Evolutionary conservation across 2,797 vertebrate genomes (phyloP).

Genomic region (Florisuga fusca): DNA sequence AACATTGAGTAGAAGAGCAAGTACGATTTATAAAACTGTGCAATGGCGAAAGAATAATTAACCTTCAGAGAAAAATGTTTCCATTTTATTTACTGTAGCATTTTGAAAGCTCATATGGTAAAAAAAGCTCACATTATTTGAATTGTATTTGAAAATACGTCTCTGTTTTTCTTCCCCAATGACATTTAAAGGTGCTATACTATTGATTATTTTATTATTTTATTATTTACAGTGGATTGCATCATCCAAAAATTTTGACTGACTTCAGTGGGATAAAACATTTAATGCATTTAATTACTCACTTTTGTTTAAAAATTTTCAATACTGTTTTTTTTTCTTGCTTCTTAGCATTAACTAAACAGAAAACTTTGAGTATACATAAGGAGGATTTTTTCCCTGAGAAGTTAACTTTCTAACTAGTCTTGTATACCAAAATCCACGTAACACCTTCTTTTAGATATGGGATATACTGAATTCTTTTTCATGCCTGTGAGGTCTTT

Average conservation of each 20-base stretch:
- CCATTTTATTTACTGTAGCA: conserved; percentile 62
- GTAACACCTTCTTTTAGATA: neutral
- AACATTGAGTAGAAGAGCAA: conserved; percentile 45
- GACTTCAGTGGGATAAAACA: neutral
- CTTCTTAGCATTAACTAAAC: neutral
- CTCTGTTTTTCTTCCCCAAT: neutral
- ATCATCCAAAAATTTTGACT: neutral
- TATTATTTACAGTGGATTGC: too few relatives aligned
- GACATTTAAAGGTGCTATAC: neutral
- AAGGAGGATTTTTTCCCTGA: neutral
- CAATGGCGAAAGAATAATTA: conserved; percentile 18
- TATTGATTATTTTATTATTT: too few relatives aligned
- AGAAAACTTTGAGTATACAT: neutral
- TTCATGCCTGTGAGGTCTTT: neutral
- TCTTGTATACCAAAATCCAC: neutral
- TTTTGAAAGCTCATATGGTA: conserved; percentile 26
- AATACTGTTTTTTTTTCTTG: neutral
- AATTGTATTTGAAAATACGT: conserved; percentile 60
- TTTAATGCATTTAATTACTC: neutral
- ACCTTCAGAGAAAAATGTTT: conserved; percentile 18
- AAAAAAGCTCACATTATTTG: conserved; percentile 6
- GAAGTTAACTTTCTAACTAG: neutral
- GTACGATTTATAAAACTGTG: conserved; percentile 58
- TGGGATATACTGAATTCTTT: neutral
- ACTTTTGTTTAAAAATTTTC: neutral